Conservation (phyloP, 2,888 invertebrate genomes). For the Lasioglossum lativentre region DNA sequence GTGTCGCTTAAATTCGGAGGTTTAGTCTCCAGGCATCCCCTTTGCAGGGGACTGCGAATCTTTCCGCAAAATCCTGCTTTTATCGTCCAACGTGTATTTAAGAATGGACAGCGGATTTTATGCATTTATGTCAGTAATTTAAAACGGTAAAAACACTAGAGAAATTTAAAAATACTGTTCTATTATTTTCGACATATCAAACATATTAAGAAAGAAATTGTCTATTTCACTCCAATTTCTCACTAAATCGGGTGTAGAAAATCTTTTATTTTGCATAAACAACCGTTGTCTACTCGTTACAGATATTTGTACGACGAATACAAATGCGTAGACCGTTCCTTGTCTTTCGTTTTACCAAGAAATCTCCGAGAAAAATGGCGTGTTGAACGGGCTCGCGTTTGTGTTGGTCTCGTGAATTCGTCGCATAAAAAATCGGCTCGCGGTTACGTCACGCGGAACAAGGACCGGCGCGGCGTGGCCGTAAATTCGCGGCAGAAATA, state of each 20-base stretch:
- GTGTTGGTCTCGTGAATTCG: background rate
- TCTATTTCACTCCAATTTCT: no score
- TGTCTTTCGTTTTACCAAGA: background rate
- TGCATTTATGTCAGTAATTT: no score
- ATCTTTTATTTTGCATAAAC: no score
- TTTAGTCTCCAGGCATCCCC: constrained; percentile 53
- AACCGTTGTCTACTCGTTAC: no score
- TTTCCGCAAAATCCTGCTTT: background rate
- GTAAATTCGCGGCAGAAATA: constrained; percentile 1
- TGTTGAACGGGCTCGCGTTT: background rate
- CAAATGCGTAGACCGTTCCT: no score
- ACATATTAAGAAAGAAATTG: no score
- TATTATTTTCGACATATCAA: no score
- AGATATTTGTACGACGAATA: no score
- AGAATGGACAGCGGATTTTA: background rate
- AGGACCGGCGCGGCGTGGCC: background rate
- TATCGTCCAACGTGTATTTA: background rate
- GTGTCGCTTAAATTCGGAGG: constrained; percentile 44
- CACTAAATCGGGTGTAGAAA: no score
- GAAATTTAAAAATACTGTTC: no score
- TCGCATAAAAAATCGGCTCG: background rate
- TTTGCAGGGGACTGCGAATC: background rate
- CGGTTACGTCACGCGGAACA: constrained; percentile 14
- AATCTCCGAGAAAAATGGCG: background rate
- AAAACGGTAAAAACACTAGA: no score